A percentile compares a stretch with the other conserved stretches of the same genome.
Conservation (phyloP, 2,797 vertebrate species). For the Acestrorhynchus altus region DNA sequence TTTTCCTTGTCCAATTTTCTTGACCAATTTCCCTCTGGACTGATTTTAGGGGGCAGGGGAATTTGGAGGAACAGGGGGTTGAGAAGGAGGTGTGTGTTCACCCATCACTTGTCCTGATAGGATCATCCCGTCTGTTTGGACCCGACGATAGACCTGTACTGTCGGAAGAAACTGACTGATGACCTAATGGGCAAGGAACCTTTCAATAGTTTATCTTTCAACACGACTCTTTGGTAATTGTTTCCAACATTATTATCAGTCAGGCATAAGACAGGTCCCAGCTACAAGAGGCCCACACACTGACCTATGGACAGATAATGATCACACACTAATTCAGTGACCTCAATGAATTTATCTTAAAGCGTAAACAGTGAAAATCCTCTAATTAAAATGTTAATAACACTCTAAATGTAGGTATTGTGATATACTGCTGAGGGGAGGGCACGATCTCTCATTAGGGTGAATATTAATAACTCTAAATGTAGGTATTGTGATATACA, state of each 20-base stretch:
- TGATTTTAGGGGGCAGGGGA: neutral
- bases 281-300: neutral
- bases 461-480: too few relatives aligned
- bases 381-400: too few relatives aligned
- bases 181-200: neutral
- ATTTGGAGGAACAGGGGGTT: neutral
- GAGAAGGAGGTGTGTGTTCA: neutral
- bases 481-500: too few relatives aligned
- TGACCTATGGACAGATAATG: neutral
- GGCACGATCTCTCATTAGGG: too few relatives aligned
- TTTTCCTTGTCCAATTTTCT: conserved; percentile 1
- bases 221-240: neutral
- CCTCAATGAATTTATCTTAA: neutral
- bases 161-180: neutral
- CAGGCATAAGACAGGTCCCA: neutral
- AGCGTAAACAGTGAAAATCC: neutral
- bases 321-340: neutral
- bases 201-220: conserved; percentile 21
- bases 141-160: neutral
- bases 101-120: neutral
- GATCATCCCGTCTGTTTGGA: neutral
- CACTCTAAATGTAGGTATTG: too few relatives aligned
- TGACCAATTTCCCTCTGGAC: neutral
- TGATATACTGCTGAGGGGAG: too few relatives aligned
- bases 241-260: neutral